A percentile compares a stretch with the other conserved stretches of the same genome.
phyloP scores from a whole-genome alignment of 1,140 invertebrate species.

The Caenorhabditis tropicalis region DNA sequence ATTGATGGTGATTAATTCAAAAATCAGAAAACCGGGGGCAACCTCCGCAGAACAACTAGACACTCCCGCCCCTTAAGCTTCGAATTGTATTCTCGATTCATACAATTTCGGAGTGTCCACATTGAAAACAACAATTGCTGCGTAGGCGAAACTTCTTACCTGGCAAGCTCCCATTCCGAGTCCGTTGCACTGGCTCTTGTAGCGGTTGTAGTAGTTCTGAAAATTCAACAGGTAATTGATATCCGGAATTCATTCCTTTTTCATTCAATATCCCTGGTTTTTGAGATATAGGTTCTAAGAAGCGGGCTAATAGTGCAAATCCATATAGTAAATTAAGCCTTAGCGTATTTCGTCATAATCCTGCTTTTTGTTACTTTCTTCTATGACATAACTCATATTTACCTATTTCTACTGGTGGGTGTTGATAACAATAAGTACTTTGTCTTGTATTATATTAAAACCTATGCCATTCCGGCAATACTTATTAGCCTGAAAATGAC shows the following conservation, averaged over 20 bases:
- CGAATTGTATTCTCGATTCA: background rate
- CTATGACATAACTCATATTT: background rate
- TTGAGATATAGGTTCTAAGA: background rate
- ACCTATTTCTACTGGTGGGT: background rate
- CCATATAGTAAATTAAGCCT: background rate
- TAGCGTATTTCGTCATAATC: background rate
- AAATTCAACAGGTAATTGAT: background rate
- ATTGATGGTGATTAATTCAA: background rate
- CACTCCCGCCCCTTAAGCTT: conserved; percentile 12
- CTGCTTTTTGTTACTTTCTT: background rate
- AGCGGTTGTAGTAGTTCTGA: conserved; percentile 33
- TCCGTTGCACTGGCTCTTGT: conserved; percentile 24
- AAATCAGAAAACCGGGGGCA: conserved; percentile 9
- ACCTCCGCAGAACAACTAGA: conserved; percentile 1
- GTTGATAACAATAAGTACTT: conserved; percentile 31
- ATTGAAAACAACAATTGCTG: background rate
- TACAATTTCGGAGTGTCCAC: background rate
- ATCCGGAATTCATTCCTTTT: too few relatives aligned
- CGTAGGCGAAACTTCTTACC: conserved; percentile 12
- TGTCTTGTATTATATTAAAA: background rate
- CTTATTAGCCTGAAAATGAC: background rate
- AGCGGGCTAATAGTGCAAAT: background rate
- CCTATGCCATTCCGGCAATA: background rate
- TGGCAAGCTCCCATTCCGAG: conserved; percentile 27
- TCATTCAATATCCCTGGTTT: background rate